Evolutionary conservation across 2,113 vertebrate species (phyloP), one percentile per base, ranked within the genome.

Genomic region (Anthoscopus minutus): DNA sequence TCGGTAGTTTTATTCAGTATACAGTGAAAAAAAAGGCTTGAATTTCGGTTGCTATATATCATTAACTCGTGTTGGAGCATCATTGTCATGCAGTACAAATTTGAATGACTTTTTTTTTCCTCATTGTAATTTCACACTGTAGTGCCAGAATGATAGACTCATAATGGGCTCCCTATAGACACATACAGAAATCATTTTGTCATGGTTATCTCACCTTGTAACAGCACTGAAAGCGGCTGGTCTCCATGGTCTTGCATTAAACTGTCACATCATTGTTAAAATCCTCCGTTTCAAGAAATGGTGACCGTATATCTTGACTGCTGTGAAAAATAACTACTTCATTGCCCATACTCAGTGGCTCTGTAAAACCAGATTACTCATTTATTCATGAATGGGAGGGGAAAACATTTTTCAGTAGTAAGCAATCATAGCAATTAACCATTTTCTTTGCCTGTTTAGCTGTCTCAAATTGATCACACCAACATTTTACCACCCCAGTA

Each of bases 191-290:
- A 95, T 97, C 70, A 89, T 91, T 95, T 92, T 97, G 84, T 95
- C 93, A 77, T 92, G 73, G 78, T 96, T 96, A 96, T 96, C 93
- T 96, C 95, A 94, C 89, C 94, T 96, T 91, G 58, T 88, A 96
- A 87, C 81, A 91, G 87, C 70, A 91, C 6, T 3, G 66, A 93
- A 94, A 94, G 93, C 19, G 13, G 53, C 69, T 94, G 89, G 78
- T 97, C 95, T 93, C 94, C 66, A 33, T 62, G 78, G 94, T 94
- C 86, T 58, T 87, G 77, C 89, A 94, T 93, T 96, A 94, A 95
- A 85, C 81, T 93, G 89, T 93, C 96, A 92, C 66, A 84, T 93
- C 73, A 80, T 12, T 85, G 73, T 89, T 87, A 76, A 95, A 93
- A 87, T 81, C 81, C 79, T 73, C 45, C 73, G 40, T 93, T 94